Percentiles rank a stretch among this genome's conserved stretches.
Evolutionary conservation across 2,113 vertebrate species (phyloP).

Genomic region (Himantopus leucocephalus): DNA sequence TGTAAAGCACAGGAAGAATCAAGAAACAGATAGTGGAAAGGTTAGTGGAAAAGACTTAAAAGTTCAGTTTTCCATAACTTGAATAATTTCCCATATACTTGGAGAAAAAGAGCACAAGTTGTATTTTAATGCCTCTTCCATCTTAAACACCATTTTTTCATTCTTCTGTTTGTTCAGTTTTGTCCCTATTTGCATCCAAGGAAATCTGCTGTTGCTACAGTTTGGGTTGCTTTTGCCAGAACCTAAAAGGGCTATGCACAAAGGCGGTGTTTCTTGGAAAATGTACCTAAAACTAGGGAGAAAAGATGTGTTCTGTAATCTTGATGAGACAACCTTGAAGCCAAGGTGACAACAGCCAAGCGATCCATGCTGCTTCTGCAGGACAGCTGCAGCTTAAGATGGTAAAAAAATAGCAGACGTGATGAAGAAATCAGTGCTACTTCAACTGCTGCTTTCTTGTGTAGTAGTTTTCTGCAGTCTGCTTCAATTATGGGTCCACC

Average conservation of each 20-base stretch:
- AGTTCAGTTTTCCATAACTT: neutral
- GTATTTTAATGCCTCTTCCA: neutral
- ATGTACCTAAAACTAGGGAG: neutral
- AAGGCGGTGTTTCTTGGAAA: neutral
- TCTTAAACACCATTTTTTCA: neutral
- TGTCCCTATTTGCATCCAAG: neutral
- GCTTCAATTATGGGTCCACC: neutral
- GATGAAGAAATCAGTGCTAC: neutral
- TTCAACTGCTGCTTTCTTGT: neutral
- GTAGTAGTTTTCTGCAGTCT: neutral
- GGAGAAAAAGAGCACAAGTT: neutral
- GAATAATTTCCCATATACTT: neutral
- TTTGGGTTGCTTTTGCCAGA: neutral
- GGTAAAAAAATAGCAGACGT: neutral
- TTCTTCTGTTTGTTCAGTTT: neutral
- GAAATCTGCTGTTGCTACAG: neutral
- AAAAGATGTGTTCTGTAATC: neutral
- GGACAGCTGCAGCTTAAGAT: neutral
- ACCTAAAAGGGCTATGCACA: neutral
- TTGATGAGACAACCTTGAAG: neutral
- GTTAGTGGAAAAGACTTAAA: neutral
- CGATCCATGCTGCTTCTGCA: neutral
- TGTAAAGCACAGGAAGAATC: neutral
- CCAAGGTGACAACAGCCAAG: neutral
- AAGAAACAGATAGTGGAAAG: neutral